phyloP scores from a whole-genome alignment of 2,888 invertebrate genomes.

The Calliscelio sp. region DNA sequence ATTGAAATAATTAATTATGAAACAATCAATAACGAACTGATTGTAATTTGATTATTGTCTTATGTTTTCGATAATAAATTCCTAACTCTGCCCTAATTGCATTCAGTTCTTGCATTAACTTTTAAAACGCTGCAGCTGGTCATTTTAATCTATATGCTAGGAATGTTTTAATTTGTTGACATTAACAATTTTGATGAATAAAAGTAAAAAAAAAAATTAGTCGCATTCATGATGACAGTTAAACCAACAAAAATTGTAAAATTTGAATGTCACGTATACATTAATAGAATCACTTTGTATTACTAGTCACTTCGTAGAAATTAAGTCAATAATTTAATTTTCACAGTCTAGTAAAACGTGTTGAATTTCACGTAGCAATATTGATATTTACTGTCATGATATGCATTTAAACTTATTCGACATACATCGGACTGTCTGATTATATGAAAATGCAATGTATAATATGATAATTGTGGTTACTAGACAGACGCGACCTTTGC shows the following conservation, averaged over 20 bases:
- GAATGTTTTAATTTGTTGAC: no score
- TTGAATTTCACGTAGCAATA: constrained; percentile 50
- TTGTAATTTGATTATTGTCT: no score
- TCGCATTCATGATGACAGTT: constrained; percentile 35
- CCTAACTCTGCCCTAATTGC: no score
- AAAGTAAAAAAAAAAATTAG: constrained; percentile 69
- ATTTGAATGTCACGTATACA: constrained; percentile 43
- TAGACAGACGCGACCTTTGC: constrained; percentile 68
- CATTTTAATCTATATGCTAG: no score
- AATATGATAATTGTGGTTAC: constrained; percentile 62
- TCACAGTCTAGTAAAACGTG: constrained; percentile 44
- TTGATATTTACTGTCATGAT: constrained; percentile 55
- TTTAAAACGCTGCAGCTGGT: no score
- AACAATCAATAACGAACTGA: no score
- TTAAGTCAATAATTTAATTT: constrained; percentile 20
- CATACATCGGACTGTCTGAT: constrained; percentile 40
- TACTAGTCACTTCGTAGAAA: constrained; percentile 35
- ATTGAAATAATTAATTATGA: no score
- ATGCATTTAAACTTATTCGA: constrained; percentile 60
- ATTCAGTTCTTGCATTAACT: no score
- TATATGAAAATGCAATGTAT: constrained; percentile 61
- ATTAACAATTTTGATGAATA: constrained; percentile 10
- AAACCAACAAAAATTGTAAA: not conserved
- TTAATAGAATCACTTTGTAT: constrained; percentile 61
- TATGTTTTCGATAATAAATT: no score